Base-by-base conservation (phyloP, 2,113 vertebrate genomes). In the Todiramphus chloris region DNA sequence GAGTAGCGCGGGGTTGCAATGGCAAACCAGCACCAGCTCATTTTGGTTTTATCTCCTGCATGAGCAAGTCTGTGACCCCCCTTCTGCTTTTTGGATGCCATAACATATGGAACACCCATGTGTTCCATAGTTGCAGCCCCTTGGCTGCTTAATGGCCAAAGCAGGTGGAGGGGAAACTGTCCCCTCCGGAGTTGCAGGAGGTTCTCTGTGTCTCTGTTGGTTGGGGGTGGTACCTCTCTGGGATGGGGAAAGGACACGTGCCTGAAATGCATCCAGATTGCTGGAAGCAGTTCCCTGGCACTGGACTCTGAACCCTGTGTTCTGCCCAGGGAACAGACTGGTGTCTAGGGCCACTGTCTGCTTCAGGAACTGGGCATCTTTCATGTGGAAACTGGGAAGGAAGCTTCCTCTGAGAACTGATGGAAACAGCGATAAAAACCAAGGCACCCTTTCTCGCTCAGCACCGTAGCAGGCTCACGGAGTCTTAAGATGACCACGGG, bases 401-500 rank as follows among this genome's bases (percentile, higher is more conserved):
- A 11, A 16, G 44, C 4, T 11, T 58, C 24, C 56, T 59, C 23
- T 0, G 3, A 10, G 25, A 3, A 3, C 21, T 11, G 74, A 2
- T 13, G 60, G 60, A 3, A 66, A 27, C 25, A 53, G 51, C 14
- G 27, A 28, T 28, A 53, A 53, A 53, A 53, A 53, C 5, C n/a
- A 31, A 46, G 28, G 10, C 9, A 2, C 21, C 51, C 9, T 43
- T 60, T 59, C 21, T 31, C 2, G 21, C 16, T 6, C 28, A 25
- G 35, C 23, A 39, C 0, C 16, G 21, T 5, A 10, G 55, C n/a
- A 4, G 48, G 67, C 50, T 5, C 0, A 0, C 0, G 2, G 1
- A 3, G 33, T 5, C 30, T 13, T 9, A 0, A 8, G 24, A 19
- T 14, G 50, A 5, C 13, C 17, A 1, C 0, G 0, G 37, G 11